A percentile compares a stretch with the other conserved stretches of the same genome.
Conservation (phyloP, 2,888 invertebrate species). For the Ophion obscuratus region DNA sequence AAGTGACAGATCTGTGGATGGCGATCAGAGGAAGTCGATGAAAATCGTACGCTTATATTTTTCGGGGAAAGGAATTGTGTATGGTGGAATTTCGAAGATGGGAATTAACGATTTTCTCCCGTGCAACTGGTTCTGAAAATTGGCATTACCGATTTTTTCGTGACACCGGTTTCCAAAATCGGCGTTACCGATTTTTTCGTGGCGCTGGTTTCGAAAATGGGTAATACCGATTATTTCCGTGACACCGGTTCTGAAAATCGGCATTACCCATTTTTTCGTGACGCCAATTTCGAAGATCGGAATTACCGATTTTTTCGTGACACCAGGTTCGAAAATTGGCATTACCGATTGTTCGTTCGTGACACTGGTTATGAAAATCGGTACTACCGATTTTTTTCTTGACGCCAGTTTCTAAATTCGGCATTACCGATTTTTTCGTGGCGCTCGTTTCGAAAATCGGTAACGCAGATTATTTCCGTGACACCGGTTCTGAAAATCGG, state of each 20-base stretch:
- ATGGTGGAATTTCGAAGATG: background rate
- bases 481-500: too few relatives aligned
- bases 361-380: too few relatives aligned
- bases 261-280: background rate
- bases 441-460: background rate
- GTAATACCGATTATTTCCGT: background rate
- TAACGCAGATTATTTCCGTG: background rate
- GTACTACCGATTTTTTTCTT: too few relatives aligned
- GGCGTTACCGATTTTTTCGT: background rate
- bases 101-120: background rate
- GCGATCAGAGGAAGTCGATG: background rate
- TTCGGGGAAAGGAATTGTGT: background rate
- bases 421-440: background rate
- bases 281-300: too few relatives aligned
- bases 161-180: background rate
- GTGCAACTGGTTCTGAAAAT: background rate
- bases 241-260: background rate
- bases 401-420: too few relatives aligned
- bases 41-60: background rate
- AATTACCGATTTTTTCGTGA: too few relatives aligned
- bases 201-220: background rate
- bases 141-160: background rate
- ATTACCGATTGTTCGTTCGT: background rate
- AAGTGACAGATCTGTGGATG: constrained; percentile 84
- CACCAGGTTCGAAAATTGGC: too few relatives aligned